Conservation (phyloP, 2,113 vertebrate species). For the Maccullochella peelii region DNA sequence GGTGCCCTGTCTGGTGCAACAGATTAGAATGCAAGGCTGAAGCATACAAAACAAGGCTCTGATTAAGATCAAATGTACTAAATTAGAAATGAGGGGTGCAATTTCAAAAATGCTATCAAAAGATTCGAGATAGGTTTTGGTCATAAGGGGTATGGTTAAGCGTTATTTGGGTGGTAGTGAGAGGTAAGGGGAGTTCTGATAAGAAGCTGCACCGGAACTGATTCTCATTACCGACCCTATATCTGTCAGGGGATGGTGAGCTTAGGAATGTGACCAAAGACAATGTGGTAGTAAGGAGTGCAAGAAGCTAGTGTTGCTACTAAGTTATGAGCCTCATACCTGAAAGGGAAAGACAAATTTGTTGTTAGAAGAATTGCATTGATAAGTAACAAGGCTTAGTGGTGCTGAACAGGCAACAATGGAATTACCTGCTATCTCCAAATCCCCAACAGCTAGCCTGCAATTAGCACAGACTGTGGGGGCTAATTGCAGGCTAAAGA, state of each 20-base stretch:
- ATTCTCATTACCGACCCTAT: constrained; percentile 39
- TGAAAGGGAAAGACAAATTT: constrained; percentile 13
- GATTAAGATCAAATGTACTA: constrained; percentile 45
- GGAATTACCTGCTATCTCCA: constrained; percentile 8
- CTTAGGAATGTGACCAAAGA: constrained; percentile 29
- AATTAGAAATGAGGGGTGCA: constrained; percentile 21
- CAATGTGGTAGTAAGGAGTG: not conserved
- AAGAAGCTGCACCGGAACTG: constrained; percentile 32
- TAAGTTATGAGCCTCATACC: not conserved
- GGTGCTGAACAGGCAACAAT: constrained; percentile 9
- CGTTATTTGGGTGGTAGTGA: constrained; percentile 12
- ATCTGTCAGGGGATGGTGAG: constrained; percentile 1
- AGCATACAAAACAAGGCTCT: constrained; percentile 17
- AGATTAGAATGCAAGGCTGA: constrained; percentile 43
- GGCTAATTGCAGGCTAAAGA: constrained; percentile 43
- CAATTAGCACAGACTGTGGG: constrained; percentile 29
- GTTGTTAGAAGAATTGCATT: constrained; percentile 14
- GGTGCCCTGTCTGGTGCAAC: constrained; percentile 3
- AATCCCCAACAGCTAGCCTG: constrained; percentile 24
- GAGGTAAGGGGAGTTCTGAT: constrained; percentile 28
- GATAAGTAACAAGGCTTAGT: not conserved
- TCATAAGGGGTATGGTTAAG: not conserved
- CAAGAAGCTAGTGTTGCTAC: not conserved
- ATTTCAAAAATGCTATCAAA: constrained; percentile 21
- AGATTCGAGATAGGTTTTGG: constrained; percentile 11